These are phyloP conservation scores for Nipponia nippon DNA, from an alignment of 2,113 vertebrate genomes.

Conservation along the genomic window DNA sequence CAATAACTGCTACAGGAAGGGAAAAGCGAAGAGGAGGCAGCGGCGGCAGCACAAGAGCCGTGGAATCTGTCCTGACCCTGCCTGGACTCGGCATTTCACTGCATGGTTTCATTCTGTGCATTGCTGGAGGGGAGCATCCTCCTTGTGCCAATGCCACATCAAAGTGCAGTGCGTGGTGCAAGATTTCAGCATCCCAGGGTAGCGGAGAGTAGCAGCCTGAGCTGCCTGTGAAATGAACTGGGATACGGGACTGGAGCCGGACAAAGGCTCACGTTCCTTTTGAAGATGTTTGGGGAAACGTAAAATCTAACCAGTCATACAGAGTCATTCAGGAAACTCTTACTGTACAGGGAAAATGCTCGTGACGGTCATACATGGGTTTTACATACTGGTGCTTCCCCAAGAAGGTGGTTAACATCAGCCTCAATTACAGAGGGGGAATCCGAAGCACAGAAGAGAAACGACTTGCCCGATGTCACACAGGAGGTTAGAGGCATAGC, in stretches of 20 bases:
- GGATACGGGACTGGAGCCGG: neutral
- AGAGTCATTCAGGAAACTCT: neutral
- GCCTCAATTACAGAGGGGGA: neutral
- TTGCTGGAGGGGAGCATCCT: slow-evolving; percentile 25
- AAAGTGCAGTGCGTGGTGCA: neutral
- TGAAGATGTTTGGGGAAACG: neutral
- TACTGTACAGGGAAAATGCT: neutral
- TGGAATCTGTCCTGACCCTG: neutral
- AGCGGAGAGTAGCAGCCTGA: neutral
- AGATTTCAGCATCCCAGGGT: neutral
- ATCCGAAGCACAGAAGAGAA: neutral
- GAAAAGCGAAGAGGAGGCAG: neutral
- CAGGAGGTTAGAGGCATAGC: neutral
- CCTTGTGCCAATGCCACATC: slow-evolving; percentile 41
- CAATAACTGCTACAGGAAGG: slow-evolving; percentile 34
- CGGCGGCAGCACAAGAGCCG: fast-evolving
- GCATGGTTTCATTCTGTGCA: neutral
- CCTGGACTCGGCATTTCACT: neutral
- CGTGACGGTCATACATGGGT: neutral
- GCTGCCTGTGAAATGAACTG: neutral
- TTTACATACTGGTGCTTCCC: neutral
- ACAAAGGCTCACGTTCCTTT: neutral
- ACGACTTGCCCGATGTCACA: fast-evolving
- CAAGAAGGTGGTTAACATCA: neutral
- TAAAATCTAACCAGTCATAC: neutral